Evolutionary conservation across 2,797 vertebrate species (phyloP).

Genomic region (Danio jaintianensis): DNA sequence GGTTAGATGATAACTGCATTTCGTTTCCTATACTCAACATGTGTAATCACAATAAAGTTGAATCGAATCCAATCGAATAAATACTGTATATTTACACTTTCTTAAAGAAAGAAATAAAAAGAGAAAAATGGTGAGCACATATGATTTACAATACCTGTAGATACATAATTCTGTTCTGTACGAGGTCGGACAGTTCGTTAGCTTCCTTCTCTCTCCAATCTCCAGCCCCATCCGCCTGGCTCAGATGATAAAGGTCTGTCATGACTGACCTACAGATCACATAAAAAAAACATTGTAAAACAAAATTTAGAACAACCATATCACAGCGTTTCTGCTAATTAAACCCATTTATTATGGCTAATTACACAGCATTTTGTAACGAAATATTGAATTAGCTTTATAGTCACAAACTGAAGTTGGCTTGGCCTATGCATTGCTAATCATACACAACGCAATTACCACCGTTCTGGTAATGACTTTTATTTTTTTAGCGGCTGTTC

Average conservation of each 20-base stretch:
- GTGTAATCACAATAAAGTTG: too few relatives aligned
- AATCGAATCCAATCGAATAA: too few relatives aligned
- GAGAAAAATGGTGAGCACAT: neutral
- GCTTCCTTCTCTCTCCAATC: conserved; percentile 89
- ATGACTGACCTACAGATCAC: conserved; percentile 82
- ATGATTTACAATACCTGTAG: conserved; percentile 78
- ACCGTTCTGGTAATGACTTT: conserved; percentile 14
- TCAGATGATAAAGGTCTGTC: conserved; percentile 91
- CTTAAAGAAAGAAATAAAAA: neutral
- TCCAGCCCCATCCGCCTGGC: conserved; percentile 88
- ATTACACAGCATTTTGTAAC: conserved; percentile 16
- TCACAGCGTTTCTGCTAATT: neutral
- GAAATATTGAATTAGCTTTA: conserved; percentile 28
- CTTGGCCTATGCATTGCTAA: conserved; percentile 13
- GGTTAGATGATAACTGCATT: too few relatives aligned
- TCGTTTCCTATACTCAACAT: too few relatives aligned
- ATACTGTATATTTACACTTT: neutral
- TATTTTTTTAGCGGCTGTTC: neutral
- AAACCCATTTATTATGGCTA: conserved; percentile 11
- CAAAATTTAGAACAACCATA: neutral
- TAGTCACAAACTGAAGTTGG: conserved; percentile 1
- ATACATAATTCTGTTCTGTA: conserved; percentile 87
- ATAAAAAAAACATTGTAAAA: conserved; percentile 17
- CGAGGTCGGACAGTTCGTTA: conserved; percentile 86
- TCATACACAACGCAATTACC: conserved; percentile 43